Percentiles rank a stretch among this genome's conserved stretches.
Evolutionary conservation across 2,888 invertebrate genomes (phyloP).

Genomic region (Ormyrus labotus): DNA sequence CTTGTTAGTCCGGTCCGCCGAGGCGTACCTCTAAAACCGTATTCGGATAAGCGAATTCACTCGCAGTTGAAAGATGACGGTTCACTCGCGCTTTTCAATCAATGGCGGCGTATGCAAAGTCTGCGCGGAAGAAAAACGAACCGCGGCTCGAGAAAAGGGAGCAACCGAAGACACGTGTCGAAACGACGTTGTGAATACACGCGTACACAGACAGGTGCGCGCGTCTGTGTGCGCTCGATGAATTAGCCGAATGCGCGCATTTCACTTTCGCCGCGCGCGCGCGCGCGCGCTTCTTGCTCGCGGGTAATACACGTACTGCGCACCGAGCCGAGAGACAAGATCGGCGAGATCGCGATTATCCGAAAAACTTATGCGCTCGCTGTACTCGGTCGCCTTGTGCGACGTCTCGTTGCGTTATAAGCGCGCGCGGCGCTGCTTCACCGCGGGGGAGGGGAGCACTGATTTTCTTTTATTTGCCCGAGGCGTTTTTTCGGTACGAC

Average conservation of each 20-base stretch:
- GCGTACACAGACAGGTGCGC: neutral
- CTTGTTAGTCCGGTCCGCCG: no score
- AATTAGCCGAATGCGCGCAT: conserved; percentile 39
- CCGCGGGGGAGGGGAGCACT: no score
- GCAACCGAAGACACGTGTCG: conserved; percentile 18
- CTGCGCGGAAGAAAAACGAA: conserved; percentile 28
- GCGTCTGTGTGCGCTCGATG: no score
- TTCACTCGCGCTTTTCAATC: conserved; percentile 21
- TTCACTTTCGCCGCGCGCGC: conserved; percentile 27
- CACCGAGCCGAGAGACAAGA: no score
- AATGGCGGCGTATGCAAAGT: conserved; percentile 9
- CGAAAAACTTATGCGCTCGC: no score
- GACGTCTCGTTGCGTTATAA: no score
- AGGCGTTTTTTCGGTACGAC: no score
- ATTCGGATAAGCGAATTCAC: neutral
- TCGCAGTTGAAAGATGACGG: conserved; percentile 5
- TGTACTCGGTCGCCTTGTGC: no score
- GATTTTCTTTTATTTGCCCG: no score
- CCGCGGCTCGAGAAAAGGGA: neutral
- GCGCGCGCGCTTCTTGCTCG: neutral
- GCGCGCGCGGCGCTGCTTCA: no score
- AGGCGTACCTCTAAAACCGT: neutral
- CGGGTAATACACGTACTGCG: neutral
- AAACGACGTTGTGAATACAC: neutral
- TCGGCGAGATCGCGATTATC: no score